Evolutionary conservation across 1,140 invertebrate species (phyloP), one percentile per base, ranked within the genome.

Genomic region (Subanguina moxae): DNA sequence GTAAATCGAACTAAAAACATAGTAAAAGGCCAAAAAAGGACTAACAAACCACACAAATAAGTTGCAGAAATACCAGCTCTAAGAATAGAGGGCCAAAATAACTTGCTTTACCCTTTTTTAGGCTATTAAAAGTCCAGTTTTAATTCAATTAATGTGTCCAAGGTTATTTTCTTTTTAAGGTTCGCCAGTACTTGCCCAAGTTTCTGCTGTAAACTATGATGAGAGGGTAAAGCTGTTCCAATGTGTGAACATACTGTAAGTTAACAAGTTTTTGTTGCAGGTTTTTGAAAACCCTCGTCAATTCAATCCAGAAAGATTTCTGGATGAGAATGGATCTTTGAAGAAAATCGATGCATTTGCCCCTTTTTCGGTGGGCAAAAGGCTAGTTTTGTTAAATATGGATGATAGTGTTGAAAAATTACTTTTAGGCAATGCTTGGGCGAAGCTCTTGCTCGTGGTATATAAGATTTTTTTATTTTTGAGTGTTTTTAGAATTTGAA

Each of bases 311-410:
- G 86, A 86, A 48, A 85, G 91, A 28, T 93, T 94, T 84, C 85
- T 93, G 57, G 88, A 89, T 58, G 84, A 87, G 0, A 88, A 89
- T 72, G 90, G 90, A 23, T 25, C 57, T 21, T 88, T 93, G n/a
- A 85, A 84, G 45, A 90, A 90, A 63, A 91, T 91, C 0, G 89
- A 91, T 73, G 91, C 86, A 83, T 93, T 93, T 83, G 89, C 93
- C 85, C 91, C 91, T 0, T 93, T 93, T 82, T 91, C 63, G 32
- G 89, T 91, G 0, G 91, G 85, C 13, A 78, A 78, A 56, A 52
- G 48, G 48, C 23, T 19, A 8, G 48, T 52, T 21, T 52, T 52
- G 3, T 19, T 21, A 52, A 7, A 19, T 5, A 52, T 21, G 3
- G 3, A 52, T 52, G n/a, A 15, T 7, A 21, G 8, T 52, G 3